Percentiles rank a stretch among this genome's conserved stretches.
These are phyloP conservation scores for Odontomyia ornata DNA, from an alignment of 2,888 invertebrate species.

Conservation along the genomic window DNA sequence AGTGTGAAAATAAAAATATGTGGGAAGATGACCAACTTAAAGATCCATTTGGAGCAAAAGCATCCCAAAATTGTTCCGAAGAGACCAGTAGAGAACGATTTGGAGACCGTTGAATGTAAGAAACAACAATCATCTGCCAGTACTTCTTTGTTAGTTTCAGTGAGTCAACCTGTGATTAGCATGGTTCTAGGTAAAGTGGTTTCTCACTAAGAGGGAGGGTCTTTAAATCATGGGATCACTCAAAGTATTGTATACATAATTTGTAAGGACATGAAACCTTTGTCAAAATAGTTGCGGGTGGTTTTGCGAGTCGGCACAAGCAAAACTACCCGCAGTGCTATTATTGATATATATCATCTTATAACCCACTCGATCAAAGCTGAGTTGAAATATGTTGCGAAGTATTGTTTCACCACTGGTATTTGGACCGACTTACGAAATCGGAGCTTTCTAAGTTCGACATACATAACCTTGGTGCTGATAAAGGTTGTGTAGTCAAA, in stretches of 20 bases:
- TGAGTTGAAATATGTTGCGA: conserved; percentile 17
- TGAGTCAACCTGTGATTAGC: no score
- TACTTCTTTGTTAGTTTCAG: background rate
- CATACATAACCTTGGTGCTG: conserved; percentile 10
- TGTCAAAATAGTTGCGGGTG: background rate
- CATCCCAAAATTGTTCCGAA: no score
- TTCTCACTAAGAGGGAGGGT: background rate
- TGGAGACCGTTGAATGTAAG: conserved; percentile 1
- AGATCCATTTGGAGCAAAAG: no score
- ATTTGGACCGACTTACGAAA: conserved; percentile 27
- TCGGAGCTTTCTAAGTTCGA: background rate
- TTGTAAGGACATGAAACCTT: background rate
- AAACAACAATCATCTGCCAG: background rate
- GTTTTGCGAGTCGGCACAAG: background rate
- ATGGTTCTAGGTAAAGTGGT: background rate
- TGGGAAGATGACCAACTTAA: background rate
- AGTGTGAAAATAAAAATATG: background rate
- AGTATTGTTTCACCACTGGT: conserved; percentile 25
- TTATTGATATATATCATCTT: background rate
- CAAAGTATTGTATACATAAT: no score
- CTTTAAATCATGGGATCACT: background rate
- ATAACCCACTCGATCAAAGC: conserved; percentile 5
- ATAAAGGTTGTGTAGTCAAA: conserved; percentile 26
- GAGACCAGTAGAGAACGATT: background rate
- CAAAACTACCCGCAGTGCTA: background rate